phyloP scores from a whole-genome alignment of 1,140 invertebrate genomes.

The Tribolium castaneum region DNA sequence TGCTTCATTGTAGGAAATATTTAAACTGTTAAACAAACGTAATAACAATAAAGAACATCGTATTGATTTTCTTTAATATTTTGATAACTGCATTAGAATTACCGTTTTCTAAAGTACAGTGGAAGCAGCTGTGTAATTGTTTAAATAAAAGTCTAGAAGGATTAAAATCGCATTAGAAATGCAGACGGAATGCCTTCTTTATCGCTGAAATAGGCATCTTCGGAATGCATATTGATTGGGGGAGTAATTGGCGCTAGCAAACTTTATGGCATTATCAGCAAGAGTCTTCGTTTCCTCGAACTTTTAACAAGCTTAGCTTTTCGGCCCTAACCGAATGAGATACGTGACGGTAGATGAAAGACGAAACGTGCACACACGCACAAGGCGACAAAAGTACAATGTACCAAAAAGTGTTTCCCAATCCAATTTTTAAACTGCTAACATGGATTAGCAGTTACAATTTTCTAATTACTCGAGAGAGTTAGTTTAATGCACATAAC shows the following conservation, averaged over 20 bases:
- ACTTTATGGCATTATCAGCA: constrained; percentile 10
- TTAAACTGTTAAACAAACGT: too few relatives aligned
- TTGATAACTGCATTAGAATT: too few relatives aligned
- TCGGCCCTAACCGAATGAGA: constrained; percentile 3
- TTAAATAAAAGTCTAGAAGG: too few relatives aligned
- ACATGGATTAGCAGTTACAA: background rate
- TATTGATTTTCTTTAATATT: too few relatives aligned
- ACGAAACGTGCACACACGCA: background rate
- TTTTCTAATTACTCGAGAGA: background rate
- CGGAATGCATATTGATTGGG: background rate
- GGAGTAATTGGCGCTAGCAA: background rate
- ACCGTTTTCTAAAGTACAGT: too few relatives aligned
- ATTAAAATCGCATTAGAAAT: background rate
- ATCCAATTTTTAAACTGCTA: background rate
- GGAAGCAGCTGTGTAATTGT: too few relatives aligned
- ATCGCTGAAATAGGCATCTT: background rate
- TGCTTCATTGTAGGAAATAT: too few relatives aligned
- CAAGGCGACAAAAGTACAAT: too few relatives aligned
- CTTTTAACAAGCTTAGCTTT: constrained; percentile 13
- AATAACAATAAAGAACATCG: too few relatives aligned
- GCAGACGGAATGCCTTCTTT: background rate
- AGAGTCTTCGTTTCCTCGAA: constrained; percentile 5
- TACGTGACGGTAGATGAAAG: background rate
- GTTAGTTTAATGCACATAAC: background rate
- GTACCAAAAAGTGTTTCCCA: background rate